Evolutionary conservation across 2,888 invertebrate species (phyloP).

Genomic region (Anarsia innoxiella): DNA sequence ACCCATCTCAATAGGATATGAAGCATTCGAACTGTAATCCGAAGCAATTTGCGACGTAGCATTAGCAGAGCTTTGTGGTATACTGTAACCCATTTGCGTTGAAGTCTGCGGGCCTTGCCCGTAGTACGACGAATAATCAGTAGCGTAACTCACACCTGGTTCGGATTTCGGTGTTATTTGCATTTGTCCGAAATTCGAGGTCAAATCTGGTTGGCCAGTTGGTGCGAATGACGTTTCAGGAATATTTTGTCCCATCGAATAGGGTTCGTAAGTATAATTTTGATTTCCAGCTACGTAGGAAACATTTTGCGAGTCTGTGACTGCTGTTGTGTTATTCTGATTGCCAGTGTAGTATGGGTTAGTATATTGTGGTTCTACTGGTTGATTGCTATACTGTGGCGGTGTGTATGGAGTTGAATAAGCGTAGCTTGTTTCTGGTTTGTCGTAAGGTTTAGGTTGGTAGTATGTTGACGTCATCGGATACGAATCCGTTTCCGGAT

Average conservation of each 20-base stretch:
- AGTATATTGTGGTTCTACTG: constrained; percentile 40
- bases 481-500: constrained; percentile 38
- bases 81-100: constrained; percentile 25
- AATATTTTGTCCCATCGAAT: constrained; percentile 33
- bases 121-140: constrained; percentile 53
- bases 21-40: neutral
- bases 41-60: neutral
- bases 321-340: constrained; percentile 37
- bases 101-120: constrained; percentile 50
- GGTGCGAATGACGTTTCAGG: constrained; percentile 33
- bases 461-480: constrained; percentile 36
- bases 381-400: constrained; percentile 42
- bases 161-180: constrained; percentile 45
- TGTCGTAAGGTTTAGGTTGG: constrained; percentile 41
- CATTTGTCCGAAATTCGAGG: constrained; percentile 53
- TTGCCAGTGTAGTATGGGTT: constrained; percentile 55
- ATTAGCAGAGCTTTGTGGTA: neutral
- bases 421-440: constrained; percentile 42
- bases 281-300: constrained; percentile 7
- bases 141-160: constrained; percentile 24
- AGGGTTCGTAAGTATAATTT: constrained; percentile 28
- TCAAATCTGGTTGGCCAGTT: constrained; percentile 41
- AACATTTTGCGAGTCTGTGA: constrained; percentile 47
- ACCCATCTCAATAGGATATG: neutral
- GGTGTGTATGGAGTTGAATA: constrained; percentile 53